These are phyloP conservation scores for Hippasteria phrygiana DNA, from an alignment of 53 echinoderm and acorn worm species.

Conservation along the genomic window DNA sequence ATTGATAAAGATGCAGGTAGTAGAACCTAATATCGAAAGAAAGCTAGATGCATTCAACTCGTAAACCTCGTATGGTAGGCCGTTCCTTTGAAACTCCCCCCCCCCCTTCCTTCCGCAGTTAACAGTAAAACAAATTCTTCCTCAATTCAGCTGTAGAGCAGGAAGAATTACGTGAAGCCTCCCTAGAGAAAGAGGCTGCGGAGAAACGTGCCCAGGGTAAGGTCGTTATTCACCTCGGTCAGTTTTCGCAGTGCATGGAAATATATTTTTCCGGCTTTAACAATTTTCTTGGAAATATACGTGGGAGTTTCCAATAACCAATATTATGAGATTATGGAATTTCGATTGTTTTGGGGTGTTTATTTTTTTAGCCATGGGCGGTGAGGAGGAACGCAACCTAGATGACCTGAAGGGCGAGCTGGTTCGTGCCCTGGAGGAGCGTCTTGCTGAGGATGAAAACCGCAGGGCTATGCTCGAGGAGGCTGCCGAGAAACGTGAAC, in stretches of 20 bases:
- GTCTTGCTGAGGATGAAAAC: neutral
- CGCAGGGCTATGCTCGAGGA: too few species aligned
- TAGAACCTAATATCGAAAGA: too few species aligned
- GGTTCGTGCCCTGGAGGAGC: neutral
- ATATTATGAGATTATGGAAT: too few species aligned
- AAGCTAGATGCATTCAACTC: too few species aligned
- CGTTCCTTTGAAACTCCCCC: too few species aligned
- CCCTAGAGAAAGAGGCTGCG: neutral
- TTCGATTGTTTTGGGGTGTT: too few species aligned
- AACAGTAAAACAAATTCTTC: too few species aligned
- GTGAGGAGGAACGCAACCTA: neutral
- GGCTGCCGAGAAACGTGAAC: neutral
- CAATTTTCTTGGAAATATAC: neutral
- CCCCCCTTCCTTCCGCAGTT: too few species aligned
- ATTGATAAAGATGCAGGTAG: too few species aligned
- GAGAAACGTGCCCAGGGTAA: constrained; percentile 24
- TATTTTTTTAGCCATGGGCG: too few species aligned
- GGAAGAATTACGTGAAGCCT: neutral
- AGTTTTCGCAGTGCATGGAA: neutral
- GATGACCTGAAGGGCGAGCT: constrained; percentile 8
- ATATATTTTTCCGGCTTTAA: neutral
- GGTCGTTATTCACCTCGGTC: neutral
- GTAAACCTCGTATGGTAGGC: too few species aligned
- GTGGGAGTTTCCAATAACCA: too few species aligned
- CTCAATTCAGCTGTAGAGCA: neutral